Percentiles rank a stretch among this genome's conserved stretches.
phyloP scores from a whole-genome alignment of 1,140 invertebrate species.

The Drosophila neocordata region DNA sequence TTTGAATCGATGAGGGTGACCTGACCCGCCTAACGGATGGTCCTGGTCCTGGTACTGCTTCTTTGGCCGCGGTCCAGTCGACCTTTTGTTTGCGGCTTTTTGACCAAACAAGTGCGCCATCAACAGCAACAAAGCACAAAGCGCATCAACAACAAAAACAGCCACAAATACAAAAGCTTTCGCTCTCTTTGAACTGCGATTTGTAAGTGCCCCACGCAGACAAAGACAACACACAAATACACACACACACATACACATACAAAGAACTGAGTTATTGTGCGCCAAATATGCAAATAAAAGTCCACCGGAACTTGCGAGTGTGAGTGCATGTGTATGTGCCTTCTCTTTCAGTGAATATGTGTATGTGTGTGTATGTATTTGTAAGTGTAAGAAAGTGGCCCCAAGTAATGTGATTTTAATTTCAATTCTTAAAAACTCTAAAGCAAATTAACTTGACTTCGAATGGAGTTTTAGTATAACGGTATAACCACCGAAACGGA shows the following conservation, averaged over 20 bases:
- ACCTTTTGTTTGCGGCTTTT: conserved; percentile 71
- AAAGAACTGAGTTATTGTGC: conserved; percentile 10
- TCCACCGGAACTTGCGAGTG: background rate
- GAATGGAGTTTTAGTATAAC: too few species aligned
- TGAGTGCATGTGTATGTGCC: background rate
- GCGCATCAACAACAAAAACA: conserved; percentile 52
- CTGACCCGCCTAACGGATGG: conserved; percentile 14
- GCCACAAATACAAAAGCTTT: conserved; percentile 55
- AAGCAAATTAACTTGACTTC: background rate
- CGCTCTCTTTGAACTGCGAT: conserved; percentile 60
- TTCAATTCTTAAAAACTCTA: background rate
- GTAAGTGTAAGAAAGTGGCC: conserved; percentile 1
- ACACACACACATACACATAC: background rate
- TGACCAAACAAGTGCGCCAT: conserved; percentile 73
- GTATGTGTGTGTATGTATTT: background rate
- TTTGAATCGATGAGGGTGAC: conserved; percentile 14
- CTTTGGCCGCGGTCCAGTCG: conserved; percentile 42
- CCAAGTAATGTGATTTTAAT: conserved; percentile 5
- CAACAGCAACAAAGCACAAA: conserved; percentile 63
- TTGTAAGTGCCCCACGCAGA: conserved; percentile 44
- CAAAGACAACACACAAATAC: conserved; percentile 10
- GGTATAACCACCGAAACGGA: too few species aligned
- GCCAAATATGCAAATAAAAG: conserved; percentile 24
- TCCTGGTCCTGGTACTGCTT: conserved; percentile 5
- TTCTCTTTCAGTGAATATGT: background rate